Evolutionary conservation across 2,888 invertebrate genomes (phyloP).

Genomic region (Andrena flavipes): DNA sequence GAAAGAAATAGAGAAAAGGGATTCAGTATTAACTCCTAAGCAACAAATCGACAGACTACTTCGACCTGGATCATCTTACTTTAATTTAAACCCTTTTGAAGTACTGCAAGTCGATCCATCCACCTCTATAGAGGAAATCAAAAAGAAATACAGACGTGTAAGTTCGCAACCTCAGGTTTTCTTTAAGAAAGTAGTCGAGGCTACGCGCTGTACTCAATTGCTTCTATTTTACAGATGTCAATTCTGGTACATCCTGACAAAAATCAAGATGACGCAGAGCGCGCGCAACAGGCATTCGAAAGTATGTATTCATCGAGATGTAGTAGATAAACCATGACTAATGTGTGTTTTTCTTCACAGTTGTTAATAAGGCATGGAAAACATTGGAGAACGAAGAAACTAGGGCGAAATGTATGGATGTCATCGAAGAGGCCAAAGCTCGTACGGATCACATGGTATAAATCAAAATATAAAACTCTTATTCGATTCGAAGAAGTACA

Average conservation of each 20-base stretch:
- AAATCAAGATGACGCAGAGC: conserved; percentile 97
- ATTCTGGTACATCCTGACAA: conserved; percentile 99
- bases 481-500: neutral
- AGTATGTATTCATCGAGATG: conserved; percentile 82
- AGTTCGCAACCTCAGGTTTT: conserved; percentile 63
- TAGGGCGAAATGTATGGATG: conserved; percentile 96
- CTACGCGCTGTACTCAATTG: conserved; percentile 3
- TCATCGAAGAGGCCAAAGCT: conserved; percentile 98
- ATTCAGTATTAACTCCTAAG: conserved; percentile 97
- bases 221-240: conserved; percentile 88
- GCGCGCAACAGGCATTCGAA: conserved; percentile 97
- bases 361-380: conserved; percentile 98
- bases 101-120: conserved; percentile 97
- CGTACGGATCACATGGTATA: conserved; percentile 96
- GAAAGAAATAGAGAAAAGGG: conserved; percentile 99
- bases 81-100: conserved; percentile 98
- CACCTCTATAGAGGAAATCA: conserved; percentile 94
- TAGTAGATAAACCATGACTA: neutral
- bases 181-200: neutral
- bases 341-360: conserved; percentile 80
- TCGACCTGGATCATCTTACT: conserved; percentile 98
- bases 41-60: conserved; percentile 98
- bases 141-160: conserved; percentile 96
- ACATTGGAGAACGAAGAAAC: conserved; percentile 97
- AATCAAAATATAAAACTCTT: neutral